Conservation (phyloP, 1,140 invertebrate genomes). For the Megalopta genalis region DNA sequence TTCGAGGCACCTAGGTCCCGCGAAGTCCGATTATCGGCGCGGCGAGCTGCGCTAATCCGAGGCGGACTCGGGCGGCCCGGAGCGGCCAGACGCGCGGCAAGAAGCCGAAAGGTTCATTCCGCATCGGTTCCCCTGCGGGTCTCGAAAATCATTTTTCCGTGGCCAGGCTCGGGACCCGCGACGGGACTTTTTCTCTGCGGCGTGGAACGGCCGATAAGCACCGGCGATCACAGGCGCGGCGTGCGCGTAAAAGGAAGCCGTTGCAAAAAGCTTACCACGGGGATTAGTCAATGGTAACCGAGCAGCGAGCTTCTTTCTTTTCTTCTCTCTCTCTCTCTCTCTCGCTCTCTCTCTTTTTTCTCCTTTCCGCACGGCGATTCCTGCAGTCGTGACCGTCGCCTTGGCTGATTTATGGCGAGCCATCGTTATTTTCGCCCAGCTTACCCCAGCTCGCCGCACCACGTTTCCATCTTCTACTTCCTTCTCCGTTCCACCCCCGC, state of each 20-base stretch:
- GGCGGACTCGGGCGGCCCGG: no score
- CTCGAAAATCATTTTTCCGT: slow-evolving; percentile 45
- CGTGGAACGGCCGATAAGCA: slow-evolving; percentile 49
- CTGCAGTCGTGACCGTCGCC: slow-evolving; percentile 55
- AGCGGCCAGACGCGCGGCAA: no score
- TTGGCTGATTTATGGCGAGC: slow-evolving; percentile 59
- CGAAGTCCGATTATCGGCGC: no score
- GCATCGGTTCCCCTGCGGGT: background rate
- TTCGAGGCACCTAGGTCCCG: no score
- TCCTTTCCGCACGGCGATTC: slow-evolving; percentile 40
- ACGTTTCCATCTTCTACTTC: background rate
- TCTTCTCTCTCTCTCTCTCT: background rate
- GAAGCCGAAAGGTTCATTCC: slow-evolving; percentile 9
- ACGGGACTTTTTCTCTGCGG: slow-evolving; percentile 2
- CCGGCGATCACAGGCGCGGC: slow-evolving; percentile 46
- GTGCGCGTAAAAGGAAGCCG: slow-evolving; percentile 57
- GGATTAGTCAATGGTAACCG: slow-evolving; percentile 64
- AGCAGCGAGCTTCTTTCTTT: slow-evolving; percentile 52
- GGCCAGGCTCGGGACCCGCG: background rate
- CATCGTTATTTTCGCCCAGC: slow-evolving; percentile 64
- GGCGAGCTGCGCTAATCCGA: no score
- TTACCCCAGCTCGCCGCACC: slow-evolving; percentile 15
- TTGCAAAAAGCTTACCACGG: slow-evolving; percentile 60
- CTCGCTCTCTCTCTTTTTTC: no score
- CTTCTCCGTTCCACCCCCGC: background rate